Evolutionary conservation across 2,888 invertebrate genomes (phyloP).

Genomic region (Galerucella pusilla): DNA sequence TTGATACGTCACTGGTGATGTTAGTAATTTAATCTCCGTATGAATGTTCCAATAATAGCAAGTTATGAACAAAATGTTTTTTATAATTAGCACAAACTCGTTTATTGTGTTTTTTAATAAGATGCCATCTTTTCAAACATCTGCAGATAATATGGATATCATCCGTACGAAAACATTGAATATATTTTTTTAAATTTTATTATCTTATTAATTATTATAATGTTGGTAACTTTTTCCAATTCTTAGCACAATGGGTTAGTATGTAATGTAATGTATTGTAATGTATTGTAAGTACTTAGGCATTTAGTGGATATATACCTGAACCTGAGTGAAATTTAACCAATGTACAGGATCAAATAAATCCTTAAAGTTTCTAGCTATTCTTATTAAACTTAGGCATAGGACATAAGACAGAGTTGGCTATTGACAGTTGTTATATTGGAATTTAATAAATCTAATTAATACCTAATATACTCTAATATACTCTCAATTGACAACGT

Average conservation of each 20-base stretch:
- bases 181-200: background rate
- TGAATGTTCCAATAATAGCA: background rate
- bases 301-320: no score
- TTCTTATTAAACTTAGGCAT: no score
- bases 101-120: background rate
- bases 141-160: background rate
- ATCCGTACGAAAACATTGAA: background rate
- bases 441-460: no score
- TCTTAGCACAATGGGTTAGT: background rate
- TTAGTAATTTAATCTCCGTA: background rate
- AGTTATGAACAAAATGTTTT: background rate
- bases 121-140: background rate
- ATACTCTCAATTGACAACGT: no score
- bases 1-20: background rate
- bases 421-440: no score
- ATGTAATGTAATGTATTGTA: no score
- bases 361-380: no score
- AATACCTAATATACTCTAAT: no score
- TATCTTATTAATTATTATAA: background rate
- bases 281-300: no score
- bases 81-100: background rate
- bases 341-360: no score
- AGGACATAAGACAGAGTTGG: no score
- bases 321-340: no score
- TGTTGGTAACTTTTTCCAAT: background rate